These are phyloP conservation scores for Himalopsyche japonica DNA, from an alignment of 2,888 invertebrate species.

Conservation along the genomic window DNA sequence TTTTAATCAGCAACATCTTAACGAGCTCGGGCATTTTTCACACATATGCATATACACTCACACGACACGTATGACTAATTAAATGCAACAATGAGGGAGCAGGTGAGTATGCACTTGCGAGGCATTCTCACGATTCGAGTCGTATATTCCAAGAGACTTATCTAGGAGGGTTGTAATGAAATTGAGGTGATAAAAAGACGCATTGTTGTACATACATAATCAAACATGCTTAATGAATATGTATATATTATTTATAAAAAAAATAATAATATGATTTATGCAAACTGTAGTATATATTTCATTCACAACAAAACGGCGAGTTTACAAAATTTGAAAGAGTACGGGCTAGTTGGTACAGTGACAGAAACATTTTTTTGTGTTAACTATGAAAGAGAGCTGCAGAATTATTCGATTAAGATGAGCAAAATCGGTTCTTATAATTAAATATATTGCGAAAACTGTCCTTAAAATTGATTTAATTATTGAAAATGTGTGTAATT, in stretches of 20 bases:
- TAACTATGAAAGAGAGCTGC: not conserved
- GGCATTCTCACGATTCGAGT: not conserved
- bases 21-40: slow-evolving; percentile 17
- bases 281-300: not conserved
- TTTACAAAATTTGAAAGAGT: not conserved
- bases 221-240: not conserved
- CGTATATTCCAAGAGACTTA: not conserved
- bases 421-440: too few relatives aligned
- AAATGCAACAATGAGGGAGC: not conserved
- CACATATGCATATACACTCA: slow-evolving; percentile 10
- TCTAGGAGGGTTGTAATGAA: not conserved
- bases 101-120: not conserved
- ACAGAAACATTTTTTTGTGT: not conserved
- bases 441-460: too few relatives aligned
- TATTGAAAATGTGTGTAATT: too few relatives aligned
- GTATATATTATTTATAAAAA: not conserved
- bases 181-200: not conserved
- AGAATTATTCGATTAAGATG: too few relatives aligned
- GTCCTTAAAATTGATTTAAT: too few relatives aligned
- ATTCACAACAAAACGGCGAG: not conserved
- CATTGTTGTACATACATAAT: not conserved
- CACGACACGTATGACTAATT: slow-evolving; percentile 1
- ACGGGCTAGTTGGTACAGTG: not conserved
- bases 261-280: not conserved
- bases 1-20: slow-evolving; percentile 24